Evolutionary conservation across 92 coral and sea anemone genomes (phyloP).

Genomic region (Desmophyllum pertusum): DNA sequence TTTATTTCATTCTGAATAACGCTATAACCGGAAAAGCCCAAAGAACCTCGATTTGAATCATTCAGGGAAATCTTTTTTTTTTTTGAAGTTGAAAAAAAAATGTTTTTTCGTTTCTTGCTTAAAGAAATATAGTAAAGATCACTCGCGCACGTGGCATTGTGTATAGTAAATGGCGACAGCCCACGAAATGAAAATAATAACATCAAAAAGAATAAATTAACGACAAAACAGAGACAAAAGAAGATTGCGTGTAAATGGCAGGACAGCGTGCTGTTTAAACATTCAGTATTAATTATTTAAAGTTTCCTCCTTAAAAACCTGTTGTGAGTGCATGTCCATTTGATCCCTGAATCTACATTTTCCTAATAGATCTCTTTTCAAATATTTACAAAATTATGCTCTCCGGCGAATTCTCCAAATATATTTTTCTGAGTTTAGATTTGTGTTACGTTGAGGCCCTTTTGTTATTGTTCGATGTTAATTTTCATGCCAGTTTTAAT

Average conservation of each 20-base stretch:
- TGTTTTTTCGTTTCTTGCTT: background rate
- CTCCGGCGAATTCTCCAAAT: background rate
- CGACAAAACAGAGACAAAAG: background rate
- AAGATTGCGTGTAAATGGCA: background rate
- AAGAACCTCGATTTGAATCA: background rate
- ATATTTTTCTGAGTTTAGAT: background rate
- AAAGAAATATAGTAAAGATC: background rate
- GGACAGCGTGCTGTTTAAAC: background rate
- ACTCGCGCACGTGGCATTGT: constrained; percentile 25
- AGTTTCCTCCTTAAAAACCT: constrained; percentile 1
- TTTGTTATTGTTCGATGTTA: background rate
- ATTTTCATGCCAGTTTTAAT: background rate
- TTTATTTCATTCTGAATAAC: background rate
- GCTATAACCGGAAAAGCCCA: background rate
- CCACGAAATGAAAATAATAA: background rate
- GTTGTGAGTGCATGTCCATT: background rate
- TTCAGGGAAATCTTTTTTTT: no score
- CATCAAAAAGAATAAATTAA: constrained; percentile 10
- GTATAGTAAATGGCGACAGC: background rate
- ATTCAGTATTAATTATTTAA: background rate
- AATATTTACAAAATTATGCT: background rate
- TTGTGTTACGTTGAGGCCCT: no score
- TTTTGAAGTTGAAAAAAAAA: background rate
- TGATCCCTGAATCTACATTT: no score
- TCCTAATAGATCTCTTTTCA: background rate